Conservation (phyloP, 2,888 invertebrate species). For the Temnothorax rugatulus region DNA sequence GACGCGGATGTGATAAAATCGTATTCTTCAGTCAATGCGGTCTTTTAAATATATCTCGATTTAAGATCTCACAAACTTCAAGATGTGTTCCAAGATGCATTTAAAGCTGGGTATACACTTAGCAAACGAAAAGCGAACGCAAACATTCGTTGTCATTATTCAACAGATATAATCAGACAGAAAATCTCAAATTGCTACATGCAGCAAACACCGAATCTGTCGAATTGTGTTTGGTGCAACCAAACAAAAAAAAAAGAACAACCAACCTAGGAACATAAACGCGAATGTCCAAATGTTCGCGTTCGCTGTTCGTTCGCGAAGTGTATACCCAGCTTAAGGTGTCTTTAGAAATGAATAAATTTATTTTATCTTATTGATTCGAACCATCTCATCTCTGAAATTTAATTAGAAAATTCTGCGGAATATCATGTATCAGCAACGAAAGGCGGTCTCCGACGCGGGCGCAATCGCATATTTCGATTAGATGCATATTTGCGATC, state of each 20-base stretch:
- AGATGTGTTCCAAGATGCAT: neutral
- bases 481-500: slow-evolving; percentile 13
- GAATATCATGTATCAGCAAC: neutral
- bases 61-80: neutral
- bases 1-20: neutral
- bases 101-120: neutral
- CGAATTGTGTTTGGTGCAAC: too few species aligned
- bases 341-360: neutral
- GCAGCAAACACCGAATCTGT: too few species aligned
- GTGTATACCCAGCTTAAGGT: neutral
- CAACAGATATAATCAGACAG: too few species aligned
- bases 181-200: too few species aligned
- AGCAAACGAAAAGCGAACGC: too few species aligned
- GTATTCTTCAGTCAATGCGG: neutral
- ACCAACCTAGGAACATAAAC: too few species aligned
- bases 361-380: neutral
- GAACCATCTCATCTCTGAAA: neutral
- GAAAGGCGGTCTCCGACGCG: neutral
- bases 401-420: neutral
- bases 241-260: too few species aligned
- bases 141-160: too few species aligned
- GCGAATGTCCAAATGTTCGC: too few species aligned
- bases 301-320: too few species aligned
- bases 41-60: slow-evolving; percentile 18
- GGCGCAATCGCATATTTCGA: slow-evolving; percentile 1